Conservation (phyloP, 2,888 invertebrate genomes). For the Paralinhomoeus sp. region DNA sequence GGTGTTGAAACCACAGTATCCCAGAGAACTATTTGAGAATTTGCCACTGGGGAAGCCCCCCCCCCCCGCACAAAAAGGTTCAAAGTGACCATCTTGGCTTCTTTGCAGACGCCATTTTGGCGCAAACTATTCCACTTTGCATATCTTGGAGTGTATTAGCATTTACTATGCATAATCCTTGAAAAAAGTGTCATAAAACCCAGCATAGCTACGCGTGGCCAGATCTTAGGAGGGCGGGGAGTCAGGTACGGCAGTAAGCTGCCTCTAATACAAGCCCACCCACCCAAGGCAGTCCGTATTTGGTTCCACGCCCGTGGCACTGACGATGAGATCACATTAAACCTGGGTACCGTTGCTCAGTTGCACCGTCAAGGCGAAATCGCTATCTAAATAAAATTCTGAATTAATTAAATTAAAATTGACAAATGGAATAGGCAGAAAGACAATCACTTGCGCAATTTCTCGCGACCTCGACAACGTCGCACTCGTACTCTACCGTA, state of each 20-base stretch:
- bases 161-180: too few relatives aligned
- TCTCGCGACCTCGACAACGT: not conserved
- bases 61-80: too few relatives aligned
- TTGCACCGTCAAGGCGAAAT: slow-evolving; percentile 39
- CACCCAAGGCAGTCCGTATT: slow-evolving; percentile 12
- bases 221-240: not conserved
- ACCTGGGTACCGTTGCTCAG: slow-evolving; percentile 48
- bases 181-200: not conserved
- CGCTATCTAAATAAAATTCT: not conserved
- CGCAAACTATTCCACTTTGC: too few relatives aligned
- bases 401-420: not conserved
- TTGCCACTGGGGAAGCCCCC: too few relatives aligned
- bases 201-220: slow-evolving; percentile 6
- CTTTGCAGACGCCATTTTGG: too few relatives aligned
- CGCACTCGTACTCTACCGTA: not conserved
- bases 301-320: slow-evolving; percentile 69
- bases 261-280: too few relatives aligned
- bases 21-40: too few relatives aligned
- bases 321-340: slow-evolving; percentile 68
- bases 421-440: too few relatives aligned
- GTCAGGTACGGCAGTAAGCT: too few relatives aligned
- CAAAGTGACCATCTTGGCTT: too few relatives aligned
- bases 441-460: not conserved
- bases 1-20: too few relatives aligned
- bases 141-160: too few relatives aligned